Percentiles rank a stretch among this genome's conserved stretches.
phyloP scores from a whole-genome alignment of 2,113 vertebrate species.

The Ondatra zibethicus region DNA sequence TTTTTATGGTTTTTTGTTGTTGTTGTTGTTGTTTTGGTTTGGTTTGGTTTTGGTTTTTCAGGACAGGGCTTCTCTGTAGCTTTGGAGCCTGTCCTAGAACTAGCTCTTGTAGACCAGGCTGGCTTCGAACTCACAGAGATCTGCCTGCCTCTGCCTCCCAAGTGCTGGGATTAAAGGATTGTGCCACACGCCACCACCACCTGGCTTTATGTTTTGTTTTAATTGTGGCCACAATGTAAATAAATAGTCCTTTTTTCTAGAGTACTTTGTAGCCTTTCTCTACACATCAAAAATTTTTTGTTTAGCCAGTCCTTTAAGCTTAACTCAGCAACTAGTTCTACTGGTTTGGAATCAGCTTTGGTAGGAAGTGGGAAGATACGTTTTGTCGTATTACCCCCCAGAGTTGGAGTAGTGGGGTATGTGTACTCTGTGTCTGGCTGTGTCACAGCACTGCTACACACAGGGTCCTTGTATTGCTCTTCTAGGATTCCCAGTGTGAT shows the following conservation, averaged over 20 bases:
- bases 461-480: neutral
- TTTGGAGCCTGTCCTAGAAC: too few relatives aligned
- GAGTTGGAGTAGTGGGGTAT: neutral
- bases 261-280: slow-evolving; percentile 29
- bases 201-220: neutral
- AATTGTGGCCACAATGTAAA: slow-evolving; percentile 12
- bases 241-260: neutral
- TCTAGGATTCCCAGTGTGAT: neutral
- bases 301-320: slow-evolving; percentile 47
- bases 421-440: neutral
- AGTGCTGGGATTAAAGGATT: too few relatives aligned
- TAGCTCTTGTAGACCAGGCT: too few relatives aligned
- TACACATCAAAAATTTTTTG: slow-evolving; percentile 54
- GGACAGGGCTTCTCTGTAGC: too few relatives aligned
- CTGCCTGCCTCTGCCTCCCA: too few relatives aligned
- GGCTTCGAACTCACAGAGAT: too few relatives aligned
- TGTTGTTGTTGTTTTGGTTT: too few relatives aligned
- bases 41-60: neutral
- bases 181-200: too few relatives aligned
- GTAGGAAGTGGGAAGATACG: neutral
- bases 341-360: slow-evolving; percentile 35
- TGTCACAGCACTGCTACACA: neutral
- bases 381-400: slow-evolving; percentile 27
- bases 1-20: slow-evolving; percentile 39
- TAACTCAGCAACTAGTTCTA: slow-evolving; percentile 44